Base-by-base conservation (phyloP, 2,797 vertebrate genomes). In the Babyrousa celebensis region DNA sequence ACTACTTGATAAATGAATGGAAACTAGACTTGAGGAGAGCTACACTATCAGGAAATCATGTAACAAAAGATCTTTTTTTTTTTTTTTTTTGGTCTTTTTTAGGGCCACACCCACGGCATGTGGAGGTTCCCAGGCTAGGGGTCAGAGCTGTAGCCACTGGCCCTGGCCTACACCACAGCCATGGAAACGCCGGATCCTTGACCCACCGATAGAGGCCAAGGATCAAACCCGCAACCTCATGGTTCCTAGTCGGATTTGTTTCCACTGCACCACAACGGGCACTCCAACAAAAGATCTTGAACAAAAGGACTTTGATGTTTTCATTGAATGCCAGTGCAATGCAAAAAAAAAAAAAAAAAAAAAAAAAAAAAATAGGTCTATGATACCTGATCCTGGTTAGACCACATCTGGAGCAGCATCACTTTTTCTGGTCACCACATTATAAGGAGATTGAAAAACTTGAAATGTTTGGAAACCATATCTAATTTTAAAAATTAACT, bases 401-500 rank as follows among this genome's bases (percentile, higher is more conserved):
- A 89, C 43, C 11, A 18, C 21, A 48, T 75, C 32, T 90, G 18
- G 8, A 71, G 5, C 63, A 54, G 54, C 60, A 36, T 14, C n/a
- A 40, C 54, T 62, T 54, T 43, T 90, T 93, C 25, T 87, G 12
- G 63, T 21, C 17, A 60, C 2, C 21, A 68, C 40, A 58, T 75
- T 86, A 62, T 36, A 94, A 68, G 8, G n/a, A 78, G 1, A 78
- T 25, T 83, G 21, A 90, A 89, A 83, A 78, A 14, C 25, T 40
- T 80, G 36, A 58, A 67, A 75, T 84, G 3, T 85, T 85, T 96
- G 17, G 40, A 84, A 93, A 79, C 65, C 60, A 15, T 36, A 25
- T 82, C 21, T 72, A 83, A 68, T 67, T 60, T 60, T 72, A 83
- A 68, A 71, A 43, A 18, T 88, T 72, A 78, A 71, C 20, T n/a